These are phyloP conservation scores for Anabas testudineus DNA, from an alignment of 2,797 vertebrate genomes.

Conservation along the genomic window DNA sequence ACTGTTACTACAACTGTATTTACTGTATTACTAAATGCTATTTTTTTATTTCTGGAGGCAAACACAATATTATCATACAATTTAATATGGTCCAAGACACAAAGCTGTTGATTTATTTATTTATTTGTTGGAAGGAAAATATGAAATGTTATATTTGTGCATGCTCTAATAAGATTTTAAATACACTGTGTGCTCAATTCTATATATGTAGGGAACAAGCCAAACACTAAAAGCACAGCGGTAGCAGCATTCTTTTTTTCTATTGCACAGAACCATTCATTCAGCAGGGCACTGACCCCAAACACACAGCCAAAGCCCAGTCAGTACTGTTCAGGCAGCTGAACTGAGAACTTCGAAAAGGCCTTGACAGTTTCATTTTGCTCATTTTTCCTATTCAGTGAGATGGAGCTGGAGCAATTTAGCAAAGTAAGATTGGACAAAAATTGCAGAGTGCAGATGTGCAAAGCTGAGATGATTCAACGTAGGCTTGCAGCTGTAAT, in stretches of 20 bases:
- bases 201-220: not conserved
- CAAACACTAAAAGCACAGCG: not conserved
- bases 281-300: slow-evolving; percentile 41
- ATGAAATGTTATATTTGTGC: not conserved
- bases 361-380: slow-evolving; percentile 59
- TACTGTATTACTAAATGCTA: no score
- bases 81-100: not conserved
- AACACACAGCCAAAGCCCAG: slow-evolving; percentile 32
- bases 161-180: not conserved
- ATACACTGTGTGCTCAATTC: not conserved
- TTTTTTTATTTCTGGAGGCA: not conserved
- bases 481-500: slow-evolving; percentile 46
- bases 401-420: slow-evolving; percentile 59
- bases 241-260: not conserved
- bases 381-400: slow-evolving; percentile 48
- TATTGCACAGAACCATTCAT: slow-evolving; percentile 39
- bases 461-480: slow-evolving; percentile 47
- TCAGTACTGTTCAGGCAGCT: slow-evolving; percentile 26
- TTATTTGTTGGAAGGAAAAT: slow-evolving; percentile 3
- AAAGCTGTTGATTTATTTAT: not conserved
- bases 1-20: not conserved
- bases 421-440: slow-evolving; percentile 38
- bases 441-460: slow-evolving; percentile 70
- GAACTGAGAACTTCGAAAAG: slow-evolving; percentile 47
- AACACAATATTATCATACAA: no score